Percentiles rank a stretch among this genome's conserved stretches.
These are phyloP conservation scores for Zygogramma bicolorata DNA, from an alignment of 2,888 invertebrate species.

Conservation along the genomic window DNA sequence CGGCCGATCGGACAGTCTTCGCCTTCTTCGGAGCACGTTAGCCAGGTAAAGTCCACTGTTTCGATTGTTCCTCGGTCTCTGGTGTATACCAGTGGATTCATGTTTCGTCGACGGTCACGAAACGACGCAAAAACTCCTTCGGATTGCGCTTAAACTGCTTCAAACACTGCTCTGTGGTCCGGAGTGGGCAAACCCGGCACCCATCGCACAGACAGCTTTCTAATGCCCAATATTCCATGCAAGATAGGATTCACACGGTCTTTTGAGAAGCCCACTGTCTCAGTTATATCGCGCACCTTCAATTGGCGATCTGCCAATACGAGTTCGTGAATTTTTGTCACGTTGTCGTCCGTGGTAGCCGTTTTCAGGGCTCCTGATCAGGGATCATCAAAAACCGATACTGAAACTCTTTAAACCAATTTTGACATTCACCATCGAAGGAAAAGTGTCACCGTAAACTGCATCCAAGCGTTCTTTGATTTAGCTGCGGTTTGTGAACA, in stretches of 20 bases:
- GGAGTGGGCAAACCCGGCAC: no score
- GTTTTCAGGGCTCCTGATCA: not conserved
- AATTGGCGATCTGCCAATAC: not conserved
- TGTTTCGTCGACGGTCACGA: not conserved
- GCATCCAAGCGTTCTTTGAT: slow-evolving; percentile 9
- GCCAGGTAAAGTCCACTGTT: not conserved
- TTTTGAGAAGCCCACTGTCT: not conserved
- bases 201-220: no score
- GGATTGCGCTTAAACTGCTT: not conserved
- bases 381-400: not conserved
- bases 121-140: not conserved
- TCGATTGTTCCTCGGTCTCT: not conserved
- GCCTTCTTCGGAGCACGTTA: slow-evolving; percentile 44
- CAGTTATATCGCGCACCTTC: not conserved
- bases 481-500: no score
- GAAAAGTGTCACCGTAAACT: slow-evolving; percentile 7
- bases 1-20: slow-evolving; percentile 48
- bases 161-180: not conserved
- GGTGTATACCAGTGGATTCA: no score
- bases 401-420: not conserved
- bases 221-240: not conserved
- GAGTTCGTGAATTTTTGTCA: not conserved
- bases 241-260: not conserved
- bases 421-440: slow-evolving; percentile 8
- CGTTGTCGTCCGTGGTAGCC: not conserved